Conservation (phyloP, 2,113 vertebrate genomes). For the Echinops telfairi region DNA sequence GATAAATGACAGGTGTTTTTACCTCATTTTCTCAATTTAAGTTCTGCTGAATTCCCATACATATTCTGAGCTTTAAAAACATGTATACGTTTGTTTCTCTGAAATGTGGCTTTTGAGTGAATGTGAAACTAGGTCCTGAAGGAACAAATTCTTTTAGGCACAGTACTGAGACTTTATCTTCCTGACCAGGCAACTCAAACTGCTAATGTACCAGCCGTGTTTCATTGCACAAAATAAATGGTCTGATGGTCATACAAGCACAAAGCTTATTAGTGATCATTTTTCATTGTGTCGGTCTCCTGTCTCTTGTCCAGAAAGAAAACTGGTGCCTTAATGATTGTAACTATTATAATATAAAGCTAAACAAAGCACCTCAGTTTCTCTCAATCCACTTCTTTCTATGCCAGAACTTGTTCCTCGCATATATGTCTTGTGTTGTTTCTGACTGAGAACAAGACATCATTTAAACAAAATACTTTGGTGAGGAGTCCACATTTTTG, state of each 20-base stretch:
- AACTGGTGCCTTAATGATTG: background rate
- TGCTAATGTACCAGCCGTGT: background rate
- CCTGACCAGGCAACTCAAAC: background rate
- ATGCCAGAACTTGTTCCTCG: background rate
- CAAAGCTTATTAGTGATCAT: background rate
- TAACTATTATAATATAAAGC: background rate
- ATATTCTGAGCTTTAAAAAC: background rate
- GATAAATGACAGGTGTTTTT: background rate
- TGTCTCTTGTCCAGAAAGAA: constrained; percentile 50
- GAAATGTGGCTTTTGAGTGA: background rate
- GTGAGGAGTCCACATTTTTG: background rate
- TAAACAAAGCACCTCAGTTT: background rate
- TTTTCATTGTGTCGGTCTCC: background rate
- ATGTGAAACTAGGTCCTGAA: background rate
- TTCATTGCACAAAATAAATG: background rate
- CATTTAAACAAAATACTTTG: constrained; percentile 8
- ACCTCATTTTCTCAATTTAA: background rate
- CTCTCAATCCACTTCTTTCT: background rate
- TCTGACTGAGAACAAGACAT: background rate
- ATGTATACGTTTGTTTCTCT: background rate
- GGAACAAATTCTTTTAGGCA: background rate
- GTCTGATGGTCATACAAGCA: background rate
- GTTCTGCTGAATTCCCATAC: background rate
- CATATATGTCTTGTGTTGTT: constrained; percentile 9
- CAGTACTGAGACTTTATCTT: background rate